Percentiles rank a stretch among this genome's conserved stretches.
Evolutionary conservation across 92 coral and sea anemone genomes (phyloP).

Genomic region (Isaurus tuberculatus): DNA sequence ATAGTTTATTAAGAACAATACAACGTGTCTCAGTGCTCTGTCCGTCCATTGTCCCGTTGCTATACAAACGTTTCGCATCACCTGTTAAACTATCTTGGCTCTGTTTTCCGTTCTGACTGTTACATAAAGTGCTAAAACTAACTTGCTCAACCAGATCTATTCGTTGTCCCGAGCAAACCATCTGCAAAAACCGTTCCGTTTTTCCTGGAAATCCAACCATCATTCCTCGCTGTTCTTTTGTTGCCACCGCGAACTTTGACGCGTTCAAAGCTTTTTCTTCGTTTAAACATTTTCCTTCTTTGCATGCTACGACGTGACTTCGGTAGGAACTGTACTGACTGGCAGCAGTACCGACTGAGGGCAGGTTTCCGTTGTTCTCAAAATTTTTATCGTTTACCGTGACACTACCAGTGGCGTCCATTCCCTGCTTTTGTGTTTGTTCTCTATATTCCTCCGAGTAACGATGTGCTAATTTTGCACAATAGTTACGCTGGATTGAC

Average conservation of each 20-base stretch:
- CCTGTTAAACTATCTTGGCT: constrained; percentile 26
- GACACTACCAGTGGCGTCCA: constrained; percentile 28
- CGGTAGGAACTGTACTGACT: background rate
- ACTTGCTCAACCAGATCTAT: constrained; percentile 43
- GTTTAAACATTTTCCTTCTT: constrained; percentile 10
- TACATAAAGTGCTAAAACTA: too few species aligned
- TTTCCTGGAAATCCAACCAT: background rate
- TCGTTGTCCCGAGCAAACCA: constrained; percentile 74
- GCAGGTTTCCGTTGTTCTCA: constrained; percentile 28
- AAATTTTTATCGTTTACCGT: constrained; percentile 50
- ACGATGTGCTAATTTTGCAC: constrained; percentile 62
- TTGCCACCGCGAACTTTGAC: constrained; percentile 16
- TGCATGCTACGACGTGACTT: background rate
- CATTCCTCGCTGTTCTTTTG: background rate
- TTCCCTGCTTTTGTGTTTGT: constrained; percentile 31
- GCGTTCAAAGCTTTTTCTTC: constrained; percentile 4
- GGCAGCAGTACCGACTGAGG: constrained; percentile 17
- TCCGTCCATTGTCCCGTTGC: constrained; percentile 51
- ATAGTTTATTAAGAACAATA: constrained; percentile 78
- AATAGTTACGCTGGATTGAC: constrained; percentile 53
- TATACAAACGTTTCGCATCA: constrained; percentile 34
- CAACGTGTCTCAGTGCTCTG: constrained; percentile 51
- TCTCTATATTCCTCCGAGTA: constrained; percentile 49
- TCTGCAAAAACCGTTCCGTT: constrained; percentile 38
- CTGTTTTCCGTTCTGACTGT: background rate